Evolutionary conservation across 2,113 vertebrate species (phyloP).

Genomic region (Cephalopterus ornatus): DNA sequence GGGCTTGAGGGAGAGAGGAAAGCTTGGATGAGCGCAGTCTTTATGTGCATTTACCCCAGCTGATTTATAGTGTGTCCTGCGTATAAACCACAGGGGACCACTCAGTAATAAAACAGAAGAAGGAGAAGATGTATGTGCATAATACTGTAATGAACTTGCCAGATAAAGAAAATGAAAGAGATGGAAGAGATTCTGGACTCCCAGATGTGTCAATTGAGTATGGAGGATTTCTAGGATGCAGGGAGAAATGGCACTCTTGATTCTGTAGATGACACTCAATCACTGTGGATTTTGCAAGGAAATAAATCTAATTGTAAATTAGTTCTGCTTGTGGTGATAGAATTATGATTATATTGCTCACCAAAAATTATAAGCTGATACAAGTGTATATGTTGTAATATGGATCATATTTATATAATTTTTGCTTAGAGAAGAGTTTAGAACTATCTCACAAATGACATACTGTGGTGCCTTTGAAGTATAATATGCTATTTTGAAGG

Average conservation of each 20-base stretch:
- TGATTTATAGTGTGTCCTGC: constrained; percentile 1
- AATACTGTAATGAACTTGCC: neutral
- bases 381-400: neutral
- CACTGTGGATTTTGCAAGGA: neutral
- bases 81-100: neutral
- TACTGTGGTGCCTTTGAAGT: neutral
- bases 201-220: neutral
- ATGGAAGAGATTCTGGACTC: neutral
- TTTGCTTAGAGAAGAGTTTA: neutral
- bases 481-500: neutral
- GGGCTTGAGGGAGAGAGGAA: neutral
- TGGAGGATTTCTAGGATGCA: neutral
- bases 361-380: neutral
- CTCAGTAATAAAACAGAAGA: neutral
- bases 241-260: neutral
- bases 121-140: neutral
- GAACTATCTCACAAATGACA: neutral
- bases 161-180: neutral
- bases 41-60: neutral
- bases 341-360: neutral
- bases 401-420: neutral
- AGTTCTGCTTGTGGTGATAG: neutral
- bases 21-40: neutral
- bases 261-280: neutral
- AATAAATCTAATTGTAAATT: neutral